phyloP scores from a whole-genome alignment of 2,797 vertebrate genomes.

The Lepilemur septentrionalis region DNA sequence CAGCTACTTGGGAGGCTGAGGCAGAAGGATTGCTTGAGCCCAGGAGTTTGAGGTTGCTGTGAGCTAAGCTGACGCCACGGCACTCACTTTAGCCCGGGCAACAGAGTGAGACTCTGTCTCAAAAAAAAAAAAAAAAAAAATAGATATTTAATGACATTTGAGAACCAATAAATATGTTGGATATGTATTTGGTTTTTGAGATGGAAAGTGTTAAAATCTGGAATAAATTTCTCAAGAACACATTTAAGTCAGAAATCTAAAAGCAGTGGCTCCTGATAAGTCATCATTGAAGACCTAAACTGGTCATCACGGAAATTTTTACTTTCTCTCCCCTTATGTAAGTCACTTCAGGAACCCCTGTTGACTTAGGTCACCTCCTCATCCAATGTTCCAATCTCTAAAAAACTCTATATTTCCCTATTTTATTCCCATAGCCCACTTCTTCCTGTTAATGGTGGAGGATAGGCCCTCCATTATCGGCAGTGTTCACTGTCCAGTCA shows the following conservation, averaged over 20 bases:
- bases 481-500: fast-evolving
- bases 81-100: too few species aligned
- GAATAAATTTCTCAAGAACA: not conserved
- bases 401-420: not conserved
- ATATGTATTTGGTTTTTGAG: not conserved
- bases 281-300: not conserved
- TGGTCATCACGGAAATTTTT: not conserved
- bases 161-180: not conserved
- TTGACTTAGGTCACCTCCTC: not conserved
- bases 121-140: too few species aligned
- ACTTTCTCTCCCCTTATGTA: not conserved
- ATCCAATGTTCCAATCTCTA: not conserved
- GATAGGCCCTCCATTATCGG: not conserved
- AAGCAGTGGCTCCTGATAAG: not conserved
- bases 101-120: too few species aligned
- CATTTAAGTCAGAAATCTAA: not conserved
- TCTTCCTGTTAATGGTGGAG: not conserved
- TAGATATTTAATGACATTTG: not conserved
- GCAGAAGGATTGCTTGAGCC: too few species aligned
- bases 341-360: not conserved
- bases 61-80: too few species aligned
- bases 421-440: not conserved
- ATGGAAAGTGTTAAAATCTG: not conserved
- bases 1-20: too few species aligned
- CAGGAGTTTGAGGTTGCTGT: too few species aligned